Evolutionary conservation across 2,888 invertebrate genomes (phyloP).

Genomic region (Apamea crenata): DNA sequence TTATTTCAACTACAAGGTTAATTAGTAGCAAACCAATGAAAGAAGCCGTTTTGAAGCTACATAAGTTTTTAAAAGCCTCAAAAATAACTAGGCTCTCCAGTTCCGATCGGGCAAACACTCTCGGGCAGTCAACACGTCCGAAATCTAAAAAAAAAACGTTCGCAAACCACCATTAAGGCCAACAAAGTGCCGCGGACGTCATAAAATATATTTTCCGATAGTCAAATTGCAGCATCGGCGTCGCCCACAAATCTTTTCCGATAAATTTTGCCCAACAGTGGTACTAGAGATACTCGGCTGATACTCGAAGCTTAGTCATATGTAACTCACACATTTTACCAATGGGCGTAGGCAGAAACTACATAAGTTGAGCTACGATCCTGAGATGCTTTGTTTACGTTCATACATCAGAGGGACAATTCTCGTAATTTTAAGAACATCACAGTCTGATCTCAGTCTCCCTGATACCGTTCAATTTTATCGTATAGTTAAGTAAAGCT

Average conservation of each 20-base stretch:
- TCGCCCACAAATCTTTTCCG: constrained; percentile 85
- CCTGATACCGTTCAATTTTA: neutral
- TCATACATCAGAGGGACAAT: neutral
- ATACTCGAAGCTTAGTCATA: constrained; percentile 60
- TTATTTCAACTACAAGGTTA: neutral
- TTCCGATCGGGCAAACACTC: constrained; percentile 62
- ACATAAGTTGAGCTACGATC: neutral
- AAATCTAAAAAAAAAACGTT: constrained; percentile 71
- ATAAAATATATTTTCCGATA: constrained; percentile 89
- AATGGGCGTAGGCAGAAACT: neutral
- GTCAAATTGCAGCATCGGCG: constrained; percentile 87
- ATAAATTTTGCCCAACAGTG: constrained; percentile 82
- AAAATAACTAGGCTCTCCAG: constrained; percentile 1
- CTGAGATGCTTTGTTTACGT: neutral
- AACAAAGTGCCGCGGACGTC: constrained; percentile 84
- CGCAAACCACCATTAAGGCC: constrained; percentile 80
- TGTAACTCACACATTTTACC: neutral
- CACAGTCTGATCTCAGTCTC: no score
- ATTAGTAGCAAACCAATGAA: neutral
- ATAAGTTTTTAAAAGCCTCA: constrained; percentile 6
- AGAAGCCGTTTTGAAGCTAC: neutral
- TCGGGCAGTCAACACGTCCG: constrained; percentile 69
- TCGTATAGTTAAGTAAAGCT: neutral
- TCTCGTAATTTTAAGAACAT: no score
- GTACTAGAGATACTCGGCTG: constrained; percentile 73